phyloP scores from a whole-genome alignment of 2,797 vertebrate species.

The Glyptemys insculpta region DNA sequence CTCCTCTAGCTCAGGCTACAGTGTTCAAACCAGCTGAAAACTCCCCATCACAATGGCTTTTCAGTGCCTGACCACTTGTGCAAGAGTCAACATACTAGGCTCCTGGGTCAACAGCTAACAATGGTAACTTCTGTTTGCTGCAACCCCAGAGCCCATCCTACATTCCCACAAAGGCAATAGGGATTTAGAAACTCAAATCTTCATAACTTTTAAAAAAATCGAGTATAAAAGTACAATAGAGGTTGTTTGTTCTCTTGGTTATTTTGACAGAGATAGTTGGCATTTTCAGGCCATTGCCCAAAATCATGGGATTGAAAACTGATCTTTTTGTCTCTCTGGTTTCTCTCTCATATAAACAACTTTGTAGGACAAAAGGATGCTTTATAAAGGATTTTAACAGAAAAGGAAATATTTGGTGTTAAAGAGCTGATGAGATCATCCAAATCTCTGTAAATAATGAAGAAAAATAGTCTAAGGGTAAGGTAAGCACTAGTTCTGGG shows the following conservation, averaged over 20 bases:
- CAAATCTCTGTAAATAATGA: not conserved
- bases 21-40: slow-evolving; percentile 44
- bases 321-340: not conserved
- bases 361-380: not conserved
- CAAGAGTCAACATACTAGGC: slow-evolving; percentile 64
- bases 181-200: slow-evolving; percentile 58
- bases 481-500: not conserved
- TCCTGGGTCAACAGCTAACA: slow-evolving; percentile 69
- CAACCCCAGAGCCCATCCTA: slow-evolving; percentile 21
- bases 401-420: not conserved
- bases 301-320: not conserved
- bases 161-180: slow-evolving; percentile 60
- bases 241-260: not conserved
- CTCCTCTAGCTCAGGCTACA: slow-evolving; percentile 22
- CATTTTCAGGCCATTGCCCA: slow-evolving; percentile 28
- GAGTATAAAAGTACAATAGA: slow-evolving; percentile 23
- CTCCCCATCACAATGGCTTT: slow-evolving; percentile 47
- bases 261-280: slow-evolving; percentile 30
- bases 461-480: accelerated
- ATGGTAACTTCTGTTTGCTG: slow-evolving; percentile 54
- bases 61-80: slow-evolving; percentile 61
- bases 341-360: slow-evolving; percentile 9
- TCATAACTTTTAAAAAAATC: slow-evolving; percentile 36
- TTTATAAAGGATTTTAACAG: not conserved
- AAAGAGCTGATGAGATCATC: not conserved